Conservation (phyloP, 2,113 vertebrate species). For the Eidolon helvum region DNA sequence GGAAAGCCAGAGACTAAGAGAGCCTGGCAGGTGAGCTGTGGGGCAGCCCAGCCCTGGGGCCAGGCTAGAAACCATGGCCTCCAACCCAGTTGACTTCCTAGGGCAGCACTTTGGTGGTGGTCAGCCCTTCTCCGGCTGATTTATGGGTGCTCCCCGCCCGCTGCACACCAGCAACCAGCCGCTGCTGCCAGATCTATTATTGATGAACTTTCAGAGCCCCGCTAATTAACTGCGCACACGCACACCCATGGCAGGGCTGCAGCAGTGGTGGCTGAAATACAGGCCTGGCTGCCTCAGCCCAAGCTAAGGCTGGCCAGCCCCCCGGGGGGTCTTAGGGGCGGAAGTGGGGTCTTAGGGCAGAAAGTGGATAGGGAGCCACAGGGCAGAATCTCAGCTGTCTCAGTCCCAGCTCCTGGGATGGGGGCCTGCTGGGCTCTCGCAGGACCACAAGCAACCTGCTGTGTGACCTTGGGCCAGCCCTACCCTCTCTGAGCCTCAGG, state of each 20-base stretch:
- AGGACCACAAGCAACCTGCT: background rate
- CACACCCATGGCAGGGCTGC: slow-evolving; percentile 30
- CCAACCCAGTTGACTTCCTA: slow-evolving; percentile 68
- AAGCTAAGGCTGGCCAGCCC: background rate
- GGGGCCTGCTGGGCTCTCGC: too few species aligned
- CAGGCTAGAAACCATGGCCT: background rate
- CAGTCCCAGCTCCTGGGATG: background rate
- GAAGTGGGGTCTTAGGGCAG: background rate
- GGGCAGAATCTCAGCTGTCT: background rate
- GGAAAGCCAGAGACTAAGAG: background rate
- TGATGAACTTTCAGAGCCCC: slow-evolving; percentile 88
- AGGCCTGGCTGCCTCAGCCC: background rate
- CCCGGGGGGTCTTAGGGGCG: background rate
- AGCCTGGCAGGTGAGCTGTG: background rate
- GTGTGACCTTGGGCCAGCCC: background rate
- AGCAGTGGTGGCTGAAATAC: background rate
- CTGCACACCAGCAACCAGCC: slow-evolving; percentile 86
- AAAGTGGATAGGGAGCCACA: background rate
- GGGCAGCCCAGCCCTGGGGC: background rate
- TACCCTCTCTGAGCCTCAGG: background rate
- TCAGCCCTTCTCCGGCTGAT: slow-evolving; percentile 83
- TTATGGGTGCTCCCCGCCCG: slow-evolving; percentile 80
- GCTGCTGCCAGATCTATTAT: slow-evolving; percentile 86
- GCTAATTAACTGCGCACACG: slow-evolving; percentile 88
- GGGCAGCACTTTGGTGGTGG: slow-evolving; percentile 80